Percentiles rank a stretch among this genome's conserved stretches.
Evolutionary conservation across 2,113 vertebrate species (phyloP).

Genomic region (Coryphaenoides rupestris): DNA sequence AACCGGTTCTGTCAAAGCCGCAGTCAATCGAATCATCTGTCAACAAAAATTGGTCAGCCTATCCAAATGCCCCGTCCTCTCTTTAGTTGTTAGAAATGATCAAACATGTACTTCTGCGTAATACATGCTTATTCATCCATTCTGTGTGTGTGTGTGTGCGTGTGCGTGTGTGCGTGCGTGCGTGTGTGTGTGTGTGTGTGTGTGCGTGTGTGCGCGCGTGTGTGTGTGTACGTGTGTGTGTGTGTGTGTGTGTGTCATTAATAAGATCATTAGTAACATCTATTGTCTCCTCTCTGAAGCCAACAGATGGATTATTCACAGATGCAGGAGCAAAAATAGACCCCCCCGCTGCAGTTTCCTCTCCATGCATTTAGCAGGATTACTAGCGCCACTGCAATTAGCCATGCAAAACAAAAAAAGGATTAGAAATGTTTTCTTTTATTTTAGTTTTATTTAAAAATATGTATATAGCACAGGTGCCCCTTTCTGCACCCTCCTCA

Average conservation of each 20-base stretch:
- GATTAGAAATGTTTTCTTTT: too few species aligned
- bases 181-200: conserved; percentile 16
- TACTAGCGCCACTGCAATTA: too few species aligned
- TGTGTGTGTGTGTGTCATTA: not conserved
- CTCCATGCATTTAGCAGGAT: too few species aligned
- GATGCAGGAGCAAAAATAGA: too few species aligned
- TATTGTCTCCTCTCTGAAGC: conserved; percentile 14
- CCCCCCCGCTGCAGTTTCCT: not conserved
- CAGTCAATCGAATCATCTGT: not conserved
- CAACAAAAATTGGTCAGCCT: not conserved
- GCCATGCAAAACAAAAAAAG: too few species aligned
- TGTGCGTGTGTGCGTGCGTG: conserved; percentile 1
- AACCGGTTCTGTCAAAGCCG: too few species aligned
- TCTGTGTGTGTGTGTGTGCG: conserved; percentile 21
- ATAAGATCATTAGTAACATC: conserved; percentile 11
- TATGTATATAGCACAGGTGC: too few species aligned
- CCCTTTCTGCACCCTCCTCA: too few species aligned
- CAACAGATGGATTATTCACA: not conserved
- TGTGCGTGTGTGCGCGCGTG: conserved; percentile 22
- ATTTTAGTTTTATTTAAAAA: too few species aligned
- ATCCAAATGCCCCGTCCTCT: not conserved
- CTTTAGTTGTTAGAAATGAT: too few species aligned
- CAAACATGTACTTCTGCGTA: too few species aligned
- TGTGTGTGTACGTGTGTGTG: conserved; percentile 20
- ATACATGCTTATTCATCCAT: not conserved